Percentiles rank a stretch among this genome's conserved stretches.
Conservation (phyloP, 1,140 invertebrate species). For the Procambarus clarkii region DNA sequence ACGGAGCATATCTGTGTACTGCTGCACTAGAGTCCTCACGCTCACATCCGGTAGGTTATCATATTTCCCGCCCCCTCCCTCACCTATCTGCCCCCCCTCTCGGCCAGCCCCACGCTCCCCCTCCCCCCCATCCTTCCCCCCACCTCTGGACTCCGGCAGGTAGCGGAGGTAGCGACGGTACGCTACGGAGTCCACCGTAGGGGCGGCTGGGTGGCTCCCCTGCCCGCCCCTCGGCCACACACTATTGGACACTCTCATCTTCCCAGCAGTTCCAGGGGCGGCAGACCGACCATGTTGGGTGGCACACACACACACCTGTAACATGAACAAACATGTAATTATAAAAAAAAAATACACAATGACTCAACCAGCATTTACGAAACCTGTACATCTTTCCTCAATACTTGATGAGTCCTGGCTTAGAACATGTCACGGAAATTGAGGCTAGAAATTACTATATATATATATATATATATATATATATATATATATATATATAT, state of each 20-base stretch:
- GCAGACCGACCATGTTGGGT: conserved; percentile 6
- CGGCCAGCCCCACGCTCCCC: too few species aligned
- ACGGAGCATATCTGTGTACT: conserved; percentile 56
- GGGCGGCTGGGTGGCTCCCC: neutral
- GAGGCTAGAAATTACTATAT: too few species aligned
- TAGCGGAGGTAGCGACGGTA: conserved; percentile 36
- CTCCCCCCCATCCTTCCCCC: neutral
- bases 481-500: too few species aligned
- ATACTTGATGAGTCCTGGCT: too few species aligned
- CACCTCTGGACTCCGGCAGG: conserved; percentile 19
- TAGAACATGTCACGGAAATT: too few species aligned
- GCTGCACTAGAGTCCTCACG: conserved; percentile 31
- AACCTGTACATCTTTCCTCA: too few species aligned
- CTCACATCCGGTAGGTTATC: conserved; percentile 58
- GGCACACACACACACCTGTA: conserved; percentile 4
- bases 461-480: too few species aligned
- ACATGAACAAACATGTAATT: neutral
- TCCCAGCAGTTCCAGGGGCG: neutral
- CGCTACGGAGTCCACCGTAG: neutral
- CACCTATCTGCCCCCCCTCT: neutral
- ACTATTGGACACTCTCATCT: conserved; percentile 23
- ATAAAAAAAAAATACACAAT: too few species aligned
- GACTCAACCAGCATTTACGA: too few species aligned
- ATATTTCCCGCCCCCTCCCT: neutral
- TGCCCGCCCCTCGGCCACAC: conserved; percentile 4